Percentiles rank a stretch among this genome's conserved stretches.
These are phyloP conservation scores for Ormyrus labotus DNA, from an alignment of 2,888 invertebrate species.

Conservation along the genomic window DNA sequence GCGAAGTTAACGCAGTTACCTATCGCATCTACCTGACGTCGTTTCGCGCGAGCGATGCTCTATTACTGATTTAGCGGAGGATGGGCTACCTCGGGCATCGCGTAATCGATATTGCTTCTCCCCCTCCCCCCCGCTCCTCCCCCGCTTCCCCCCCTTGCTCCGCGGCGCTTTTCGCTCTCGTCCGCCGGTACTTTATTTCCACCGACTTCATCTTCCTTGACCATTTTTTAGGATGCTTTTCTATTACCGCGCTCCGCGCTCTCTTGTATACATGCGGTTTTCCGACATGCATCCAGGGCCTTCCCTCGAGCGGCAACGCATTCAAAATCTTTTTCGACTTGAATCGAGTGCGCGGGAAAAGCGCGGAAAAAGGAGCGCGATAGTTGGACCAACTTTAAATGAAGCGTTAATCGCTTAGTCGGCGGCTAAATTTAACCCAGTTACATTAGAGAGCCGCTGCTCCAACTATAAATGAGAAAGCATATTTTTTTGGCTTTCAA, in stretches of 20 bases:
- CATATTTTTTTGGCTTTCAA: slow-evolving; percentile 15
- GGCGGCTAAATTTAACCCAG: slow-evolving; percentile 34
- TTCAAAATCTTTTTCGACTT: no score
- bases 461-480: slow-evolving; percentile 40
- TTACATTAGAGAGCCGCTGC: slow-evolving; percentile 44
- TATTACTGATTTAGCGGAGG: slow-evolving; percentile 47
- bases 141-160: no score
- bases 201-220: no score
- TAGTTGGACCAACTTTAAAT: slow-evolving; percentile 30
- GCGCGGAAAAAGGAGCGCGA: no score
- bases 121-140: no score
- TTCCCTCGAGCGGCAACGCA: no score
- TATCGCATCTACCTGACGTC: slow-evolving; percentile 53
- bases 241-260: neutral
- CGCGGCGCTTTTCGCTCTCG: no score
- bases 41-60: slow-evolving; percentile 44
- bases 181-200: no score
- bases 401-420: slow-evolving; percentile 33
- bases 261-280: no score
- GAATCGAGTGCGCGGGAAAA: no score
- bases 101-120: no score
- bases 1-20: slow-evolving; percentile 56
- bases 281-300: no score
- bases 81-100: neutral
- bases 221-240: neutral